These are phyloP conservation scores for Petromus typicus DNA, from an alignment of 2,113 vertebrate species.

Conservation along the genomic window DNA sequence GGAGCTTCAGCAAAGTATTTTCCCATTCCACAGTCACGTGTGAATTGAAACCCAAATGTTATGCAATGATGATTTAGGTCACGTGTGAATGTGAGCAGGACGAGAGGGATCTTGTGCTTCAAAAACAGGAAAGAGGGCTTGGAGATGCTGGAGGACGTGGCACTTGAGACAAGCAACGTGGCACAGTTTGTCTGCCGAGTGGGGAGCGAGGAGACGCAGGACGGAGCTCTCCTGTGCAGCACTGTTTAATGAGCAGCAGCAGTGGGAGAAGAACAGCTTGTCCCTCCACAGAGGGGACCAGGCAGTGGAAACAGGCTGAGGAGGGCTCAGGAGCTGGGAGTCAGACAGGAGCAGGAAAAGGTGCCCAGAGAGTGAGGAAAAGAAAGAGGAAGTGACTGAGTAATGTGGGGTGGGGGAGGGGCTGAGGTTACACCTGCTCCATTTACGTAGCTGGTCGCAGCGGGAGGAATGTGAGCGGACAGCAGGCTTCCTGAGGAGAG, in stretches of 20 bases:
- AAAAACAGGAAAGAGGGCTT: background rate
- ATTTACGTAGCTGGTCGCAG: background rate
- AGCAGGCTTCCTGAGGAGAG: background rate
- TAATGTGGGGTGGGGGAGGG: background rate
- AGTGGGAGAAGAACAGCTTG: too few species aligned
- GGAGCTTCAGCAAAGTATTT: background rate
- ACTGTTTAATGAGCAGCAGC: background rate
- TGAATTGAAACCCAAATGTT: background rate
- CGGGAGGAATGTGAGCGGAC: background rate
- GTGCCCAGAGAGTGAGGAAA: background rate
- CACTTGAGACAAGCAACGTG: background rate
- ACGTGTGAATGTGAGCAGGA: too few species aligned
- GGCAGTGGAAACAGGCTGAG: background rate
- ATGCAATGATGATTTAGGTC: background rate
- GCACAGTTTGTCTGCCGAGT: background rate
- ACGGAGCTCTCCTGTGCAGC: background rate
- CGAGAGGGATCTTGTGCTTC: background rate
- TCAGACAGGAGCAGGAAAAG: background rate
- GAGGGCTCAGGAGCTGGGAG: background rate
- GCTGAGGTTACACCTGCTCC: background rate
- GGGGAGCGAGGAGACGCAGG: background rate
- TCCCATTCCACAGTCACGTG: background rate
- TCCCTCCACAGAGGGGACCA: background rate
- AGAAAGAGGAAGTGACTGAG: background rate
- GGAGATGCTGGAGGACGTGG: background rate